A percentile compares a stretch with the other conserved stretches of the same genome.
phyloP scores from a whole-genome alignment of 1,140 invertebrate genomes.

The Triops longicaudatus region DNA sequence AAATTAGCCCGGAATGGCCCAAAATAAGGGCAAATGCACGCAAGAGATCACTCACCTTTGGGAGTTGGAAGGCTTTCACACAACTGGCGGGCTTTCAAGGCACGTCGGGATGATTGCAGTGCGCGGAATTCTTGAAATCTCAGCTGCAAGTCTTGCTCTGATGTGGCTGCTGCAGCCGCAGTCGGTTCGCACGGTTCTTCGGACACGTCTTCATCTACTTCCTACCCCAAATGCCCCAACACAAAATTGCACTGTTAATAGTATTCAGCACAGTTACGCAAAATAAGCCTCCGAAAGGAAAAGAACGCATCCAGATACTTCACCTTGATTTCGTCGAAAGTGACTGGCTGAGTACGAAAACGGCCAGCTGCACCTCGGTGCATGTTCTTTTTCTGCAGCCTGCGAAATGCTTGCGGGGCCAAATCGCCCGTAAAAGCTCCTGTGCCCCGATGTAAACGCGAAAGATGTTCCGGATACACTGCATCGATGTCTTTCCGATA shows the following conservation, averaged over 20 bases:
- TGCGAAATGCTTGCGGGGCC: slow-evolving; percentile 16
- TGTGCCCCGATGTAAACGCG: slow-evolving; percentile 24
- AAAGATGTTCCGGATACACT: slow-evolving; percentile 26
- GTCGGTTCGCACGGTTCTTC: neutral
- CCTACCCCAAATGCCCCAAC: neutral
- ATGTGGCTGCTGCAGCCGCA: neutral
- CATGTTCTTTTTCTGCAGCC: slow-evolving; percentile 23
- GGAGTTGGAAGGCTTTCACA: slow-evolving; percentile 1
- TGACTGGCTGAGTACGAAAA: slow-evolving; percentile 30
- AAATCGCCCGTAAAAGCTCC: slow-evolving; percentile 16
- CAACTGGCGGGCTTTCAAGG: slow-evolving; percentile 9
- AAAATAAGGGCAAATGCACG: too few relatives aligned
- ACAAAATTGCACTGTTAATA: neutral
- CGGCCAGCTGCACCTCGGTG: slow-evolving; percentile 22
- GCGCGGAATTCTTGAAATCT: slow-evolving; percentile 11
- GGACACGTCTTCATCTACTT: slow-evolving; percentile 7
- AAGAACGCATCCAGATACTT: neutral
- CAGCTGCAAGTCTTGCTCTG: slow-evolving; percentile 13
- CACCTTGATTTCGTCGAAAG: slow-evolving; percentile 32
- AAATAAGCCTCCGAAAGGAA: neutral
- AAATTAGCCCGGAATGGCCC: too few relatives aligned
- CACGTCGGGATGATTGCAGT: neutral
- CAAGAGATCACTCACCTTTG: neutral
- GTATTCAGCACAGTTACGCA: neutral
- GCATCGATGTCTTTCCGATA: slow-evolving; percentile 27